Percentiles rank a stretch among this genome's conserved stretches.
phyloP scores from a whole-genome alignment of 2,113 vertebrate genomes.

The Chamaetylas fuelleborni region DNA sequence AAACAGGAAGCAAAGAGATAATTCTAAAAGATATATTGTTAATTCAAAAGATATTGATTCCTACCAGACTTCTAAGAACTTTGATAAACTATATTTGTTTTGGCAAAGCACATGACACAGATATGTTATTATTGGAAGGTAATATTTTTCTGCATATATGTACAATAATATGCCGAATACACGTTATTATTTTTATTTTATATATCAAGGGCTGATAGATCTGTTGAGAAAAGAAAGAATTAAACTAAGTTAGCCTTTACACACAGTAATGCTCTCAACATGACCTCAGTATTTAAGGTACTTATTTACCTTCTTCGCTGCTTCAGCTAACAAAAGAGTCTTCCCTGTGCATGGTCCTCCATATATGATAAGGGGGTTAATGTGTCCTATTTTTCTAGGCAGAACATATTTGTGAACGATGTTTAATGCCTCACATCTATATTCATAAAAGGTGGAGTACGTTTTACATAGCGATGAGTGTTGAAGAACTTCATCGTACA shows the following conservation, averaged over 20 bases:
- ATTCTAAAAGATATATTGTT: not conserved
- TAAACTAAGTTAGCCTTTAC: not conserved
- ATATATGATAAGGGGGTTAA: constrained; percentile 87
- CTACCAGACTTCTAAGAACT: not conserved
- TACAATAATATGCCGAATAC: not conserved
- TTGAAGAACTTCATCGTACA: constrained; percentile 95
- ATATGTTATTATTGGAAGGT: not conserved
- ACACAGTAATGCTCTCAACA: not conserved
- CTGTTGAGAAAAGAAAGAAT: not conserved
- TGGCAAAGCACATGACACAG: not conserved
- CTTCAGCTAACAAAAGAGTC: constrained; percentile 92
- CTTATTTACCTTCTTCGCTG: constrained; percentile 89
- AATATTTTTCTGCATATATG: not conserved
- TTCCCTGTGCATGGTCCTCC: constrained; percentile 98
- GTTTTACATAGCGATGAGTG: constrained; percentile 93
- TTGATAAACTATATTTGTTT: not conserved
- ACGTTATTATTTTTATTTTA: not conserved
- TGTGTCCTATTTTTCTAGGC: constrained; percentile 85
- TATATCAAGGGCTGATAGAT: not conserved
- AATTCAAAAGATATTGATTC: not conserved
- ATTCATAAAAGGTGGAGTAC: constrained; percentile 87
- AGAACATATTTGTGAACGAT: constrained; percentile 90
- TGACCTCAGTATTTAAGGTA: not conserved
- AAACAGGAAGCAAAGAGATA: not conserved
- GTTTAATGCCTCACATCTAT: constrained; percentile 88